A percentile compares a stretch with the other conserved stretches of the same genome.
phyloP scores from a whole-genome alignment of 2,113 vertebrate species.

The Carollia perspicillata region DNA sequence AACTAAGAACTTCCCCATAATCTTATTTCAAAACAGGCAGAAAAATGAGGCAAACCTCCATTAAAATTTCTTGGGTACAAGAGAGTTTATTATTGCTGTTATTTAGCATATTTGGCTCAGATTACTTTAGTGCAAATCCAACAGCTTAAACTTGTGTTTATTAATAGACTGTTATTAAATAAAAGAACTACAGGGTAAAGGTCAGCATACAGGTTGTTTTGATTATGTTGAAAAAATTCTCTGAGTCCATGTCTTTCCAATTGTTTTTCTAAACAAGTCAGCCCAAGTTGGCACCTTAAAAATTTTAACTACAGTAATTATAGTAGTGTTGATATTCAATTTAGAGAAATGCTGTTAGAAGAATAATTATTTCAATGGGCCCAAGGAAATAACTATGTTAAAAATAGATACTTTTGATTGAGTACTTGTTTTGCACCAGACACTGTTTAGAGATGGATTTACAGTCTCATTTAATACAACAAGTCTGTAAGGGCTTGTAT shows the following conservation, averaged over 20 bases:
- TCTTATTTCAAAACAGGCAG: constrained; percentile 32
- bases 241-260: not conserved
- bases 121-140: constrained; percentile 34
- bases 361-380: not conserved
- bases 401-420: not conserved
- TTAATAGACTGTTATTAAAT: constrained; percentile 58
- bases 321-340: not conserved
- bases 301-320: constrained; percentile 26
- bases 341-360: constrained; percentile 6
- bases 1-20: not conserved
- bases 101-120: not conserved
- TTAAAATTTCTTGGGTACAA: not conserved
- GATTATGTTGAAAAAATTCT: constrained; percentile 43
- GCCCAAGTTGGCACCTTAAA: constrained; percentile 19
- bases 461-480: not conserved
- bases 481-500: not conserved
- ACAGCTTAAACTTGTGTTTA: constrained; percentile 24
- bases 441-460: not conserved
- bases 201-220: constrained; percentile 48
- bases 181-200: constrained; percentile 42
- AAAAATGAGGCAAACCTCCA: constrained; percentile 15
- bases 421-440: not conserved
- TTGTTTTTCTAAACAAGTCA: not conserved
- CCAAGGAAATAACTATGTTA: not conserved
- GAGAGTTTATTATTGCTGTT: not conserved